Evolutionary conservation across 1,140 invertebrate genomes (phyloP), one percentile per base, ranked within the genome.

Genomic region (Sesamia nonagrioides): DNA sequence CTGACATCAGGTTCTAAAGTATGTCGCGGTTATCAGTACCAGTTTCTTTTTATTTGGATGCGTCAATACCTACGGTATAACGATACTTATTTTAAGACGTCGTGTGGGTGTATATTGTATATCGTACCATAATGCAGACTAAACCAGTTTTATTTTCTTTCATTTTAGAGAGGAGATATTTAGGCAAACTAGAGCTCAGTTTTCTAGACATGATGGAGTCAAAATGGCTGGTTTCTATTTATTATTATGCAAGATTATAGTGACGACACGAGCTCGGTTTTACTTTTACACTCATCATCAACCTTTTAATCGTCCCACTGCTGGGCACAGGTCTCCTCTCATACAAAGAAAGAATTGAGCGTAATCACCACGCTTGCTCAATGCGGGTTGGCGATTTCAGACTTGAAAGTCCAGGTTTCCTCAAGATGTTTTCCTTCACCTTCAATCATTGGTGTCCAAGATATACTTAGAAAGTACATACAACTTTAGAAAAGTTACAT

Each of bases 1-100:
- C 56, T 11, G 11, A 33, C 18, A 60, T 60, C 56, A 60, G 56
- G 56, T 60, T 54, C 35, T 60, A 60, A 60, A 60, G 56, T 60
- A 60, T 60, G 56, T 60, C 56, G 56, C 13, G 15, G 27, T 60
- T 60, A 60, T 60, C 56, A 60, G 56, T 60, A 60, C 56, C 56
- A 60, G 56, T 60, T 60, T 60, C 33, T 33, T 60, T 60, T 60
- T 60, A 60, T 60, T 60, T 5, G 56, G 56, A 60, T 35, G 56
- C 27, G 21, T 60, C 56, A 60, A 60, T 60, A 60, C 56, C 27
- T 60, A 60, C 27, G 18, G 56, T 27, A 33, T 33, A 60, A 13
- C 56, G 56, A 35, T 60, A 6, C 27, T 27, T 3, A 27, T 27
- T 27, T 27, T 3, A 27, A 27, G 6, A 60, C 18, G 33, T 60